Conservation (phyloP, 2,888 invertebrate genomes). For the Drosophila setosimentum region DNA sequence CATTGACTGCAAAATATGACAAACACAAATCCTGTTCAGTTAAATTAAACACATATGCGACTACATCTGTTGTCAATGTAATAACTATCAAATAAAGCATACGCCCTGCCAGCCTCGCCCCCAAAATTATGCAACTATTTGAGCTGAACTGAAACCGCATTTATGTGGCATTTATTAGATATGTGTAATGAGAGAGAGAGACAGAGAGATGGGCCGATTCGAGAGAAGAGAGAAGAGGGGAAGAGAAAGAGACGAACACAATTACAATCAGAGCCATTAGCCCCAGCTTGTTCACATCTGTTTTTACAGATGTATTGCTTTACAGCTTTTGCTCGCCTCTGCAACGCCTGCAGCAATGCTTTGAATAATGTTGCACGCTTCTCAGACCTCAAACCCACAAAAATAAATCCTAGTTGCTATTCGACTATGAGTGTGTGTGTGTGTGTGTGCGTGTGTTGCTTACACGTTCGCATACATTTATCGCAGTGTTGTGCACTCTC, state of each 20-base stretch:
- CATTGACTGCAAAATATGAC: conserved; percentile 3
- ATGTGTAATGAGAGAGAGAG: not conserved
- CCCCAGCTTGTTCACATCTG: conserved; percentile 71
- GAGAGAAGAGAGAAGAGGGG: too few species aligned
- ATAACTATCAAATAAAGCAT: conserved; percentile 10
- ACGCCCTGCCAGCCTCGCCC: not conserved
- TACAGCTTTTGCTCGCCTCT: conserved; percentile 44
- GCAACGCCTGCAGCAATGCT: conserved; percentile 57
- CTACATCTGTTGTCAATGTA: not conserved
- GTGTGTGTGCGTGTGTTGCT: conserved; percentile 16
- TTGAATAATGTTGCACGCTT: conserved; percentile 66
- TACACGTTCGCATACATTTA: conserved; percentile 53
- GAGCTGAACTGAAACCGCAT: conserved; percentile 24
- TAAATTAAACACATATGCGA: not conserved
- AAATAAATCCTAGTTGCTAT: conserved; percentile 26
- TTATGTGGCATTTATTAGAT: conserved; percentile 50
- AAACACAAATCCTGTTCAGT: conserved; percentile 4
- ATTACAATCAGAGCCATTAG: conserved; percentile 56
- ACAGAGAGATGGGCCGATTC: too few species aligned
- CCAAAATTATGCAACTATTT: conserved; percentile 21
- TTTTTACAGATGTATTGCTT: conserved; percentile 72
- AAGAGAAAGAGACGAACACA: not conserved
- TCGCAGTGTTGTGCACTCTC: conserved; percentile 29
- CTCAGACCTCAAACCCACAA: conserved; percentile 5
- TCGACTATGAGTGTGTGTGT: conserved; percentile 11